Percentiles rank a stretch among this genome's conserved stretches.
phyloP scores from a whole-genome alignment of 2,888 invertebrate species.

The Perizoma flavofasciatum region DNA sequence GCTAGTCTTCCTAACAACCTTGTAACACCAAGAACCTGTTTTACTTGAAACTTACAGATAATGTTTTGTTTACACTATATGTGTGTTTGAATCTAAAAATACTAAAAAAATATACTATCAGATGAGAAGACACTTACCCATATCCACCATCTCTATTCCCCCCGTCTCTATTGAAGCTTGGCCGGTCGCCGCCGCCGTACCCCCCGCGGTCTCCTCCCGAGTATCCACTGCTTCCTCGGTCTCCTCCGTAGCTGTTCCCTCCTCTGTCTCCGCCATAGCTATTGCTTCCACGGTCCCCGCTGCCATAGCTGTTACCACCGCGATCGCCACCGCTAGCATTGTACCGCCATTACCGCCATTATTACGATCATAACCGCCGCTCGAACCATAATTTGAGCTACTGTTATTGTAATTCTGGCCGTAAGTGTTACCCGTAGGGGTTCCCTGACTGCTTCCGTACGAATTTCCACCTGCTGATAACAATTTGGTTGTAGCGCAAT shows the following conservation, averaged over 20 bases:
- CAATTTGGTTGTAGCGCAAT: constrained; percentile 25
- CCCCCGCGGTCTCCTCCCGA: constrained; percentile 74
- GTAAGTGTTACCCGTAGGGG: constrained; percentile 58
- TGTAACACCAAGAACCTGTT: neutral
- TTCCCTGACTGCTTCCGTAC: constrained; percentile 55
- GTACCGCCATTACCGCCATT: constrained; percentile 50
- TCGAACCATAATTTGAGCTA: constrained; percentile 60
- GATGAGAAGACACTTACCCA: constrained; percentile 77
- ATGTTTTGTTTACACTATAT: too few relatives aligned
- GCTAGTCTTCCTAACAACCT: too few relatives aligned
- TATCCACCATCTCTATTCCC: constrained; percentile 83
- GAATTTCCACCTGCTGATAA: constrained; percentile 54
- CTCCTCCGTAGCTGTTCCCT: constrained; percentile 65
- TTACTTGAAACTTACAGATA: too few relatives aligned
- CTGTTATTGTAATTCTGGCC: constrained; percentile 57
- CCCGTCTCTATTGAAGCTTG: constrained; percentile 83
- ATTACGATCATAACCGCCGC: constrained; percentile 47
- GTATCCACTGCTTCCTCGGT: constrained; percentile 69
- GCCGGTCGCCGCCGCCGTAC: constrained; percentile 74
- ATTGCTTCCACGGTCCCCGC: constrained; percentile 52
- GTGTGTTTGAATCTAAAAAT: too few relatives aligned
- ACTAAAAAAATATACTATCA: too few relatives aligned
- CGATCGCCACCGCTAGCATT: constrained; percentile 47
- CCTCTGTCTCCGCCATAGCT: constrained; percentile 69
- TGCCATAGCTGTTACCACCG: constrained; percentile 47